Base-by-base conservation (phyloP, 2,113 vertebrate species). In the Apaloderma vittatum region DNA sequence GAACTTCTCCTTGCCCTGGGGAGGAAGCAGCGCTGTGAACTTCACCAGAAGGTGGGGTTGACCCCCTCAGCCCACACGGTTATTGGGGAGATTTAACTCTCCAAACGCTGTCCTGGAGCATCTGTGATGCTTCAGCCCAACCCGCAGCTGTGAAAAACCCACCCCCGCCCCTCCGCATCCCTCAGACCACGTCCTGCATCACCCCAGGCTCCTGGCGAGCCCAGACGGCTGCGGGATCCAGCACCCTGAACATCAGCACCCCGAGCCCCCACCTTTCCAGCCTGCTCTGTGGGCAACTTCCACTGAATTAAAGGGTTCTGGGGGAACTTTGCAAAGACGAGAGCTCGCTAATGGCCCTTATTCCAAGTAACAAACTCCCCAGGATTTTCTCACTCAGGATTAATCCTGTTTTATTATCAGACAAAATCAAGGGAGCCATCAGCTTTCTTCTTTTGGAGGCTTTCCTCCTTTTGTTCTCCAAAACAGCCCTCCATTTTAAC, bases 1-100 rank as follows among this genome's bases (percentile, higher is more conserved):
- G 94, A 99, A 99, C 88, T 98, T 99, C 74, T 99, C 99, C 87
- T 99, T 99, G 72, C 99, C 99, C 99, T 99, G 97, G 32, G 32
- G 71, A 89, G 30, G 67, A 71, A 70, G 58, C 40, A 40, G 45
- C 12, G n/a, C 11, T 2, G 20, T 87, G 63, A 94, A 9, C 18
- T 1, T 6, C 21, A 37, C 24, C 10, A 49, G 45, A 23, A 37
- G 27, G 30, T 13, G 22, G 34, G 45, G 12, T 55, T 51, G 77
- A 71, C 6, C 7, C 23, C 24, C 16, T 40, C 40, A 40, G 40
- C 0, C 6, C 3, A 16, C 8, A 0, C 0, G 2, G 34, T 34
- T 40, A 34, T 3, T 3, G 32, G 10, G 22, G 11, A 34, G 40
- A 29, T 46, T 59, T 49, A 29, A 73, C 4, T 37, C 88, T 51